Conservation (phyloP, 2,888 invertebrate species). For the Sinelater perroti region DNA sequence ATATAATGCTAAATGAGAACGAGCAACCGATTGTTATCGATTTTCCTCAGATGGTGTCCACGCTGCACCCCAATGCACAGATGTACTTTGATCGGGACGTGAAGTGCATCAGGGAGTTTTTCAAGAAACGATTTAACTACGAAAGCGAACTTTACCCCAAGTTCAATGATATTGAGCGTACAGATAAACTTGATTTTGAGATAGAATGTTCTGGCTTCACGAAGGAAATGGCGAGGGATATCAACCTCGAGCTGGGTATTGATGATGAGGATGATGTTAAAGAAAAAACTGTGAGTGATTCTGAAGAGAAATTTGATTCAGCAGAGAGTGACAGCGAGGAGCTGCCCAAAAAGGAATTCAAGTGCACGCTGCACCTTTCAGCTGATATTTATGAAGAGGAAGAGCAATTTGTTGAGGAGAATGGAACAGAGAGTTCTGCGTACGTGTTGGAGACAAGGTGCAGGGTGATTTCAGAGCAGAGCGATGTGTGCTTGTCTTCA, state of each 20-base stretch:
- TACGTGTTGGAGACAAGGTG: constrained; percentile 6
- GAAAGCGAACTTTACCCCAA: constrained; percentile 84
- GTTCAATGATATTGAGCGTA: constrained; percentile 79
- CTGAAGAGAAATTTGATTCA: constrained; percentile 38
- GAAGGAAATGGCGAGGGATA: constrained; percentile 79
- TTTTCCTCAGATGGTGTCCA: constrained; percentile 99
- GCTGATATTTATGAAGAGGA: constrained; percentile 33
- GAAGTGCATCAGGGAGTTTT: constrained; percentile 88
- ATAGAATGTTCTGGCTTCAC: constrained; percentile 91
- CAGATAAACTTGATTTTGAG: constrained; percentile 86
- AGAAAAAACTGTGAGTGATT: constrained; percentile 48
- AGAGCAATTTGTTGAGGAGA: constrained; percentile 40
- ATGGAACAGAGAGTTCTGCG: background rate
- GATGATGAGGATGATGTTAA: constrained; percentile 57
- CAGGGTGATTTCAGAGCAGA: constrained; percentile 37
- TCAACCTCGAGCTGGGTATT: constrained; percentile 67
- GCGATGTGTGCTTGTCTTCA: background rate
- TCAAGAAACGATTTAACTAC: constrained; percentile 86
- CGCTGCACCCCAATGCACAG: constrained; percentile 90
- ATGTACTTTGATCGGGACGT: constrained; percentile 96
- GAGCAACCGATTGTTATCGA: constrained; percentile 90
- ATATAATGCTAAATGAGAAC: constrained; percentile 86
- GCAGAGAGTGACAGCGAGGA: constrained; percentile 50
- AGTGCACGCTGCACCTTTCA: constrained; percentile 13
- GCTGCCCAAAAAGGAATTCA: background rate